Base-by-base conservation (phyloP, 2,888 invertebrate genomes). In the Mamestra brassicae region DNA sequence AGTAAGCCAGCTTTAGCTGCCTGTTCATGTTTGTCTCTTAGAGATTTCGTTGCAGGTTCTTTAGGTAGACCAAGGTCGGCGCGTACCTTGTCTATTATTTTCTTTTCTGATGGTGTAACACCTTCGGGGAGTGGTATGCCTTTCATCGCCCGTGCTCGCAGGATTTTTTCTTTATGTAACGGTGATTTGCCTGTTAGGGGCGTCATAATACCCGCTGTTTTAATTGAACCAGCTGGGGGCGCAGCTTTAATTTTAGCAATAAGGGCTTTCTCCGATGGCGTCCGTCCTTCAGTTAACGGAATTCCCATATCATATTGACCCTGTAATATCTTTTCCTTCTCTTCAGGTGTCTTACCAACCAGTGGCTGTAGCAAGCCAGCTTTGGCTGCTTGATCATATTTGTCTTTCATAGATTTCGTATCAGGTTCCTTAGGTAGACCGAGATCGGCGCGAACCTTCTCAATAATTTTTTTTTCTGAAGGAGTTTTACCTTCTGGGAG, bases 341-440 rank as follows among this genome's bases (percentile, higher is more conserved):
- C 34, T 4, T 55, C 34, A 5, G 65, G 69, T 2, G 64, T 67
- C n/a, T 73, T 79, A 0, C 77, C 72, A 4, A 52, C 36, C 5
- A 76, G 47, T 17, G 76, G 79, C 2, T 34, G 17, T 2, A 78
- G n/a, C 17, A 78, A 57, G 10, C 65, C 67, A 45, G 58, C 63
- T 54, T 36, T 8, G 13, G 80, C 78, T 50, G 74, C 74, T 55
- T 68, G 6, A 4, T 72, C 54, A 38, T 67, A 10, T 50, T 78
- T 79, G 0, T 67, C 70, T 70, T 74, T 85, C 15, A 76, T 54
- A 0, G 84, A 42, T 45, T 76, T 42, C 1, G 76, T 75, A 65
- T 83, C 85, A 0, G 89, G 88, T 61, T 84, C 87, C 4, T 87
- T 87, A 36, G 91, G 89, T 13, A 90, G 17, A 0, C 90, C 90